Base-by-base conservation (phyloP, 2,888 invertebrate species). In the Bibio marci region DNA sequence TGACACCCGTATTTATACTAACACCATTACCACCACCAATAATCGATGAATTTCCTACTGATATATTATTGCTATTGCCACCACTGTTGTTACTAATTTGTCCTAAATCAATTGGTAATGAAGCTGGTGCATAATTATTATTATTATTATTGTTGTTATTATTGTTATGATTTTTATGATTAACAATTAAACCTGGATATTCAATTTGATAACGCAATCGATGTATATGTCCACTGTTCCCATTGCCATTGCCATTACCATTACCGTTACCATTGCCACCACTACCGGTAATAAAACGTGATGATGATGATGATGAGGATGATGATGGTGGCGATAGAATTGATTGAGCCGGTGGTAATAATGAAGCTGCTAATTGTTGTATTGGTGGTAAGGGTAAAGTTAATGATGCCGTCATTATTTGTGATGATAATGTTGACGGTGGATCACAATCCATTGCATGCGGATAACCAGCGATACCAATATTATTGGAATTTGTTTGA, bases 91-190 rank as follows among this genome's bases (percentile, higher is more conserved):
- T 31, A 40, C 3, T 32, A 5, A n/a, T 31, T 41, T 52, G 51
- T 41, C 52, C 52, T 43, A 59, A 47, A 44, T 59, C 59, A 38
- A 59, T 50, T 33, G 59, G 61, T 48, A 62, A 51, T 43, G 62
- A 59, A 28, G 52, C 52, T 35, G 60, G 59, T 26, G 59, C 58
- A 51, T 55, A 61, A 45, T 50, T 59, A 38, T 52, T 52, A 43
- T 26, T 12, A 14, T 14, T 13, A 25, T 26, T 35, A 25, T 22
- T n/a, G 22, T 26, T 22, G 11, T 35, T 22, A 22, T 22, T 4
- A 22, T 22, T 22, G 4, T 4, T 8, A 6, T 4, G 22, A 6
- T 22, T 4, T 22, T 22, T 4, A 22, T 6, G 8, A 8, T 8
- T 8, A 22, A 22, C 22, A 22, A 22, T 8, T 26, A 10, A 26